Evolutionary conservation across 2,113 vertebrate species (phyloP).

Genomic region (Grantiella picta): DNA sequence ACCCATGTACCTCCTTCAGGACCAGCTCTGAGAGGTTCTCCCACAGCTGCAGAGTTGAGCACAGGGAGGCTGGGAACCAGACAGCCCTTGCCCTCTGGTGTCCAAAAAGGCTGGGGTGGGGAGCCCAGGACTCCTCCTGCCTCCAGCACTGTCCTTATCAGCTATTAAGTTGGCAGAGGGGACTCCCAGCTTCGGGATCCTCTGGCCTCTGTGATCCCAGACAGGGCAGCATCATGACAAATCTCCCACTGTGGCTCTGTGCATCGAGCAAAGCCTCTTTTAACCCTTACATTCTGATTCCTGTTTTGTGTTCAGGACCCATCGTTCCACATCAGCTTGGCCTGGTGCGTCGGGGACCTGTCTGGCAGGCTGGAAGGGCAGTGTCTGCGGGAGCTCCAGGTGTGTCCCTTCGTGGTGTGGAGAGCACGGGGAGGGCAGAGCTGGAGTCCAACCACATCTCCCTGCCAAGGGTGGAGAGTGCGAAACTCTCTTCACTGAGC

Average conservation of each 20-base stretch:
- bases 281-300: background rate
- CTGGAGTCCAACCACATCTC: background rate
- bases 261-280: background rate
- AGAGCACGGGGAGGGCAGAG: background rate
- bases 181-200: background rate
- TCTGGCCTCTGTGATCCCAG: background rate
- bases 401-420: background rate
- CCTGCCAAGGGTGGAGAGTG: background rate
- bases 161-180: background rate
- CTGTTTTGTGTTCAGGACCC: constrained; percentile 77
- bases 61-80: background rate
- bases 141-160: background rate
- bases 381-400: constrained; percentile 85
- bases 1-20: background rate
- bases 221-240: background rate
- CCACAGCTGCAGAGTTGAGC: background rate
- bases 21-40: background rate
- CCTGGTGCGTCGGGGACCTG: constrained; percentile 89
- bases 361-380: constrained; percentile 66
- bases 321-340: constrained; percentile 92
- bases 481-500: background rate
- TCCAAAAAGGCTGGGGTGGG: background rate
- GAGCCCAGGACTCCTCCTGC: background rate
- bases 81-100: background rate
- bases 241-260: background rate